Evolutionary conservation across 2,113 vertebrate genomes (phyloP).

Genomic region (Tupaia tana): DNA sequence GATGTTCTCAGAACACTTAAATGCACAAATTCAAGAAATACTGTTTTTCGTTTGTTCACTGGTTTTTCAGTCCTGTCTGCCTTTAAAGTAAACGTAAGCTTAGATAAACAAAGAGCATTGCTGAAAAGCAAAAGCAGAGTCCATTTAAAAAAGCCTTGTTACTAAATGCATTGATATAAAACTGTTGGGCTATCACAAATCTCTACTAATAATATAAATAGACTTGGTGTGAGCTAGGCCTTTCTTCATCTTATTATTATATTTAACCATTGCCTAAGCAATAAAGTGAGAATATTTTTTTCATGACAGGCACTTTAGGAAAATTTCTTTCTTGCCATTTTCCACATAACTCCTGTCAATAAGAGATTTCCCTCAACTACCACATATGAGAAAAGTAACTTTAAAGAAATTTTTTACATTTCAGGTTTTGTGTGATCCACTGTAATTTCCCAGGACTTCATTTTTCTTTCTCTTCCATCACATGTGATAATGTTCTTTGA

Average conservation of each 20-base stretch:
- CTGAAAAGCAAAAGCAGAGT: background rate
- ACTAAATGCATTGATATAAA: background rate
- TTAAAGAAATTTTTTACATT: background rate
- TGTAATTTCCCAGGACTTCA: background rate
- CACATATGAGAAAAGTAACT: background rate
- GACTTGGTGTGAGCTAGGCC: background rate
- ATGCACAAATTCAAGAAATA: background rate
- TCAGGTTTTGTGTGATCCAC: background rate
- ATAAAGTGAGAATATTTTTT: background rate
- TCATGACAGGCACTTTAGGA: background rate
- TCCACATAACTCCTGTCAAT: background rate
- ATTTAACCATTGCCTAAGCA: background rate
- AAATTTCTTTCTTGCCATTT: slow-evolving; percentile 15
- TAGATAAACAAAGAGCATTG: background rate
- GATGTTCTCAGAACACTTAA: background rate
- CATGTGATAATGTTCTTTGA: background rate
- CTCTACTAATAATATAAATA: background rate
- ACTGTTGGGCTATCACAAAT: background rate
- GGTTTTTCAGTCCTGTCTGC: background rate
- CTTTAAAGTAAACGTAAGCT: background rate
- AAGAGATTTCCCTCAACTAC: background rate
- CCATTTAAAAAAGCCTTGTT: background rate
- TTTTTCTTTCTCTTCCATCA: background rate
- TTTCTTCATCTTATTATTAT: background rate
- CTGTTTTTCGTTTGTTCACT: background rate